A percentile compares a stretch with the other conserved stretches of the same genome.
Conservation (phyloP, 1,140 invertebrate species). For the Orussus abietinus region DNA sequence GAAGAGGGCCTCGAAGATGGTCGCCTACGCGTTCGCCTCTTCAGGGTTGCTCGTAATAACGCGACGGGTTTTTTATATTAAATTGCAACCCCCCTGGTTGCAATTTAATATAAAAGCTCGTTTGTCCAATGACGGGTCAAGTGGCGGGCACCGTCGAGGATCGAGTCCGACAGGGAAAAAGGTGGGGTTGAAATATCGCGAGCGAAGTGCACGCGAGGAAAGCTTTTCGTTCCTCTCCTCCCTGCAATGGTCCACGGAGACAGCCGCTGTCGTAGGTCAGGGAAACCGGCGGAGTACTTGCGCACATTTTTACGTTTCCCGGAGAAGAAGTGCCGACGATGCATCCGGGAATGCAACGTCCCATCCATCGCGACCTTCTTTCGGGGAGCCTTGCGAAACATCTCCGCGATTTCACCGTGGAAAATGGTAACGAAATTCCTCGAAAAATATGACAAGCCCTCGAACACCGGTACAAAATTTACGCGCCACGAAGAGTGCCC, state of each 20-base stretch:
- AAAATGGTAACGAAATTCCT: too few species aligned
- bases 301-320: slow-evolving; percentile 2
- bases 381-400: too few species aligned
- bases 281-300: too few species aligned
- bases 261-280: too few species aligned
- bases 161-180: slow-evolving; percentile 1
- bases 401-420: too few species aligned
- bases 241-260: background rate
- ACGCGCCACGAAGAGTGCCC: too few species aligned
- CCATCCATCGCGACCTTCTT: too few species aligned
- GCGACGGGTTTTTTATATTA: too few species aligned
- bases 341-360: slow-evolving; percentile 4
- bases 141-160: slow-evolving; percentile 1
- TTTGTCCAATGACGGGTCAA: slow-evolving; percentile 7
- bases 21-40: background rate
- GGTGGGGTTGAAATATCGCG: background rate
- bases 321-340: background rate
- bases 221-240: background rate
- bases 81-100: background rate
- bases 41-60: slow-evolving; percentile 6
- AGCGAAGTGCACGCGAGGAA: slow-evolving; percentile 2
- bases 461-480: too few species aligned
- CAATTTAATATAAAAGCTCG: slow-evolving; percentile 11
- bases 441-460: too few species aligned
- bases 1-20: background rate